phyloP scores from a whole-genome alignment of 1,140 invertebrate genomes.

The Amyelois transitella region DNA sequence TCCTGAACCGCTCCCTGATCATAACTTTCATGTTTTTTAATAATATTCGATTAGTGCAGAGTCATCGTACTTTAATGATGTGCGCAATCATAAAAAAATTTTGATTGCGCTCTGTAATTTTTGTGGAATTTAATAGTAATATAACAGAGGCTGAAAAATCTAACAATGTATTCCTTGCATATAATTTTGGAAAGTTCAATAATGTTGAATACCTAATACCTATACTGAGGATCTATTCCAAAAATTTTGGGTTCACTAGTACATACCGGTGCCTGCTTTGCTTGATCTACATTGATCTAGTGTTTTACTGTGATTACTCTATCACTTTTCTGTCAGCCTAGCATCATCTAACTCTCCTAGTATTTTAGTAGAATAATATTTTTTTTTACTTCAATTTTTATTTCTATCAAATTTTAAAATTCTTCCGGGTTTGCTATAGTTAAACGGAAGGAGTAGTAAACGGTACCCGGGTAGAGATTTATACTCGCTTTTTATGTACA shows the following conservation, averaged over 20 bases:
- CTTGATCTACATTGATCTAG: no score
- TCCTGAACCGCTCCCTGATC: slow-evolving; percentile 34
- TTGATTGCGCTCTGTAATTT: slow-evolving; percentile 50
- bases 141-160: background rate
- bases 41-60: slow-evolving; percentile 43
- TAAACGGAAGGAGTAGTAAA: slow-evolving; percentile 25
- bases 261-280: no score
- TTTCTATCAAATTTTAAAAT: no score
- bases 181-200: background rate
- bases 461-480: slow-evolving; percentile 10
- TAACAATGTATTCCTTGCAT: background rate
- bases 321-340: no score
- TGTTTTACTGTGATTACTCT: no score
- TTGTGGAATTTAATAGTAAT: slow-evolving; percentile 24
- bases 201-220: no score
- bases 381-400: no score
- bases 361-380: no score
- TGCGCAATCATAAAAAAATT: slow-evolving; percentile 36
- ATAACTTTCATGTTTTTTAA: slow-evolving; percentile 64
- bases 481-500: slow-evolving; percentile 35
- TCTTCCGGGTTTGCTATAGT: background rate
- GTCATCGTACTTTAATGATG: slow-evolving; percentile 65
- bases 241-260: no score
- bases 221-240: no score
- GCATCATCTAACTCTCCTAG: no score